Base-by-base conservation (phyloP, 2,888 invertebrate genomes). In the Congeria kusceri region DNA sequence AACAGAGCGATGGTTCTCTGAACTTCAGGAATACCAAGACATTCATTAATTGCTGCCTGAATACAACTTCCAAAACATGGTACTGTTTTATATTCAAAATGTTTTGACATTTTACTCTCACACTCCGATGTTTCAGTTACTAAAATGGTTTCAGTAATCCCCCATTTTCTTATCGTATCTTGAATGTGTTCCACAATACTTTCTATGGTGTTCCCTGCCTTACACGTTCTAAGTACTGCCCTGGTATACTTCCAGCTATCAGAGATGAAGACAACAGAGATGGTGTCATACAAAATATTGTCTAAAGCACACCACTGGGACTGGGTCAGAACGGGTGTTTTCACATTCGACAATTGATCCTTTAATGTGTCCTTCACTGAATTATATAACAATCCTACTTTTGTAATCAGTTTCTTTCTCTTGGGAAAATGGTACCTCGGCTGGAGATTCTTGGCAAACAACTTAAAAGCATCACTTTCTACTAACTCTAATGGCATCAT, bases 341-440 rank as follows among this genome's bases (percentile, higher is more conserved):
- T 61, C 25, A 46, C 29, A 9, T 49, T 58, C 20, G 67, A 20
- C 18, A 83, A 47, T 27, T 79, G 74, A 7, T 49, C n/a, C 49
- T 75, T 74, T 13, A 83, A 39, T 32, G 56, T 23, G 46, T 71
- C 64, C 32, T 70, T 74, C 3, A 74, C 68, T 56, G 32, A 47
- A 49, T 77, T 74, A 47, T 80, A 80, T 64, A 79, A 44, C 68
- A 65, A 71, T 15, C 70, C 77, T 32, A 77, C 58, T 28, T 83
- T 65, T n/a, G 77, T 63, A 18, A 74, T 64, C 29, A 83, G 63
- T 32, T 83, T 83, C 59, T 83, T 83, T 29, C 58, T 71, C 59
- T 83, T 83, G 7, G 83, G 83, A 44, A 83, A 73, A 59, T 83
- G 83, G 29, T 83, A 83, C 28, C 79, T 83, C 15, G 77, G 66